Evolutionary conservation across 2,797 vertebrate genomes (phyloP).

Genomic region (Vultur gryphus): DNA sequence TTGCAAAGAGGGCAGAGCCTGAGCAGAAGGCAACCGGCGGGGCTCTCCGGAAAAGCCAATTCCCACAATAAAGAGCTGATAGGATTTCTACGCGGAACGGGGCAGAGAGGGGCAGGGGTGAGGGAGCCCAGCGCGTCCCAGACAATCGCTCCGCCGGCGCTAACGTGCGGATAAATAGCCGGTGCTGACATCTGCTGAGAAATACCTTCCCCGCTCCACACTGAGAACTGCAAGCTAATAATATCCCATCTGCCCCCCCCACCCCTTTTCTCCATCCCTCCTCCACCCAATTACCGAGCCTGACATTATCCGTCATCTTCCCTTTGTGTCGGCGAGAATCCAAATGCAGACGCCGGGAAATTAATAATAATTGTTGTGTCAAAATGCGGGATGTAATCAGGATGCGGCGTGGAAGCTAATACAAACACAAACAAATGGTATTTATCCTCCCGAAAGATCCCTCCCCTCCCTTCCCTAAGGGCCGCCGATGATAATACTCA

Average conservation of each 20-base stretch:
- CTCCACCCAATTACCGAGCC: constrained; percentile 69
- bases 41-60: background rate
- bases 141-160: background rate
- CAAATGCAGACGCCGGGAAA: constrained; percentile 68
- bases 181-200: constrained; percentile 16
- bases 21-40: background rate
- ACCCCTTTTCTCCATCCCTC: background rate
- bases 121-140: background rate
- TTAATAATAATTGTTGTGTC: constrained; percentile 78
- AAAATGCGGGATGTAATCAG: constrained; percentile 71
- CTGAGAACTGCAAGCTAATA: constrained; percentile 40
- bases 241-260: constrained; percentile 45
- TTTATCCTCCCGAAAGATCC: constrained; percentile 71
- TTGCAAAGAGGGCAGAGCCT: accelerated
- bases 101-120: background rate
- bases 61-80: background rate
- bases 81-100: background rate
- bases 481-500: constrained; percentile 44
- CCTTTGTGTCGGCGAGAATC: constrained; percentile 70
- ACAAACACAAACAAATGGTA: constrained; percentile 79
- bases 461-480: constrained; percentile 54
- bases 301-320: constrained; percentile 69
- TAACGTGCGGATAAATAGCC: background rate
- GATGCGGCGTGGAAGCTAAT: constrained; percentile 69
- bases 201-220: constrained; percentile 29